A percentile compares a stretch with the other conserved stretches of the same genome.
Conservation (phyloP, 2,797 vertebrate species). For the Scolopax rusticola region DNA sequence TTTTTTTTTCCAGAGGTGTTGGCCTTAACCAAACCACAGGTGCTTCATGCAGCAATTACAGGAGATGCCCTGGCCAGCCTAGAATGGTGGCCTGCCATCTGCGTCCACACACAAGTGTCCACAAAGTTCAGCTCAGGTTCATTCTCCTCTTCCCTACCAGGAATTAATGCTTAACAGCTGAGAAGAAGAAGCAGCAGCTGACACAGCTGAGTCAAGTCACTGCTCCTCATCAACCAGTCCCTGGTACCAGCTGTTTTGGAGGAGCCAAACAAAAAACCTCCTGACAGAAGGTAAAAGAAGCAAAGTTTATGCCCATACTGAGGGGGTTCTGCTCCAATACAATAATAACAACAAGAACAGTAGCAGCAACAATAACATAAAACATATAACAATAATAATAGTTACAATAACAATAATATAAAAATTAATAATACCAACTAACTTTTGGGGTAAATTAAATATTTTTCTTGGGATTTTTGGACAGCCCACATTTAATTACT, state of each 20-base stretch:
- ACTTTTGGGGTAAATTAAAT: not conserved
- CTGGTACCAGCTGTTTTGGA: too few relatives aligned
- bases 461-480: not conserved
- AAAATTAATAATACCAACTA: not conserved
- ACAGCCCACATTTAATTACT: too few relatives aligned
- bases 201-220: rapidly evolving
- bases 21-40: not conserved
- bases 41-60: too few relatives aligned
- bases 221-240: not conserved
- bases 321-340: not conserved
- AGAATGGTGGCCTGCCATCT: too few relatives aligned
- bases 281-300: not conserved
- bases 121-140: too few relatives aligned
- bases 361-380: not conserved
- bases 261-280: not conserved
- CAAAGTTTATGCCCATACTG: not conserved
- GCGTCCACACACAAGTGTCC: too few relatives aligned
- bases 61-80: rapidly evolving
- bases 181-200: not conserved
- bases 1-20: not conserved
- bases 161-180: not conserved
- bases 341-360: not conserved
- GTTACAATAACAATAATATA: not conserved
- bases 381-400: not conserved
- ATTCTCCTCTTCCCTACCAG: not conserved